Percentiles rank a stretch among this genome's conserved stretches.
Conservation (phyloP, 2,888 invertebrate species). For the Andrena praecox region DNA sequence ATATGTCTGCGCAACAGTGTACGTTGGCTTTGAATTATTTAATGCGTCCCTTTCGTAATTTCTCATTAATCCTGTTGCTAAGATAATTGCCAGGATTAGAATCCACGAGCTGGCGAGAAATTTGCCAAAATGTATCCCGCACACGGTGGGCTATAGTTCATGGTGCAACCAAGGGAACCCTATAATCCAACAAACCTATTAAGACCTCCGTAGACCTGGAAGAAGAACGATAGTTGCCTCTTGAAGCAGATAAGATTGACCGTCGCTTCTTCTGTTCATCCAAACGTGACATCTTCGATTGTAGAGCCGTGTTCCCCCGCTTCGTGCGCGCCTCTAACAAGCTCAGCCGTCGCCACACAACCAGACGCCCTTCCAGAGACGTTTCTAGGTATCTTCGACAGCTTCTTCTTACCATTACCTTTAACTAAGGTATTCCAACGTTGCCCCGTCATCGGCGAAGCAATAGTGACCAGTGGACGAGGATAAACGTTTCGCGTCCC, state of each 20-base stretch:
- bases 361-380: neutral
- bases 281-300: constrained; percentile 49
- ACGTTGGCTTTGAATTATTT: too few relatives aligned
- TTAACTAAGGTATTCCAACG: neutral
- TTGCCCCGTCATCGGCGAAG: neutral
- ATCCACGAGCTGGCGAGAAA: too few relatives aligned
- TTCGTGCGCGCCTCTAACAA: constrained; percentile 30
- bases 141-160: neutral
- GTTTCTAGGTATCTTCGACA: neutral
- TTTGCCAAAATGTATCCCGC: too few relatives aligned
- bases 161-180: neutral
- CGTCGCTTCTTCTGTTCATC: constrained; percentile 27
- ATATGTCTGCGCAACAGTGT: too few relatives aligned
- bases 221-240: constrained; percentile 12
- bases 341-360: constrained; percentile 11
- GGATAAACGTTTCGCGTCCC: neutral
- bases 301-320: constrained; percentile 13
- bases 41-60: too few relatives aligned
- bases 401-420: too few relatives aligned
- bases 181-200: constrained; percentile 47
- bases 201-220: constrained; percentile 29
- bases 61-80: too few relatives aligned
- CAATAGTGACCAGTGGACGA: neutral
- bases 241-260: constrained; percentile 42
- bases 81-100: too few relatives aligned